Percentiles rank a stretch among this genome's conserved stretches.
Evolutionary conservation across 2,113 vertebrate species (phyloP).

Genomic region (Apus apus): DNA sequence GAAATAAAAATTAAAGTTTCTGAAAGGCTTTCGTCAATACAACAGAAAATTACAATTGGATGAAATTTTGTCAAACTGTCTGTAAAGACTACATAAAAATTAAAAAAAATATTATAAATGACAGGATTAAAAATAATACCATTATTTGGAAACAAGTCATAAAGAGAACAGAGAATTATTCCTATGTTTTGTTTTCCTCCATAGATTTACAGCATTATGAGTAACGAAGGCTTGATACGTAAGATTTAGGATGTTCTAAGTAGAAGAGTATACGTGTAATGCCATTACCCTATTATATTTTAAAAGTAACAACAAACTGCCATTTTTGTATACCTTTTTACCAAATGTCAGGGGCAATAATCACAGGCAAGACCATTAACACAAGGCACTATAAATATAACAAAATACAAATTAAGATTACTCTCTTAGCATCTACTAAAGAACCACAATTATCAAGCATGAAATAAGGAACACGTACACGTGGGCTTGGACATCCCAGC

Average conservation of each 20-base stretch:
- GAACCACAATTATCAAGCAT: not conserved
- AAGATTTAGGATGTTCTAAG: not conserved
- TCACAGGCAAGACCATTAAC: not conserved
- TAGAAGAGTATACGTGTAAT: not conserved
- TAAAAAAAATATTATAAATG: not conserved
- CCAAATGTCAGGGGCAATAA: not conserved
- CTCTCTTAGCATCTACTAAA: not conserved
- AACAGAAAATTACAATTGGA: fast-evolving
- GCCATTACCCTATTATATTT: not conserved
- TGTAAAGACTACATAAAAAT: not conserved
- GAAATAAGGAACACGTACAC: not conserved
- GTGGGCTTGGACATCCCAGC: not conserved
- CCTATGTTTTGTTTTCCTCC: not conserved
- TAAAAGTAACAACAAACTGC: not conserved
- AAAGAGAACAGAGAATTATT: not conserved
- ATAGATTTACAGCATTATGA: not conserved
- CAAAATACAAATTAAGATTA: not conserved
- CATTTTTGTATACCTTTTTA: not conserved
- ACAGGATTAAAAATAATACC: not conserved
- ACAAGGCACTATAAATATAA: not conserved
- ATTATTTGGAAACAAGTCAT: not conserved
- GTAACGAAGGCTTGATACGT: not conserved
- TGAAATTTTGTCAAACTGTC: not conserved
- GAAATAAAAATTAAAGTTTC: not conserved
- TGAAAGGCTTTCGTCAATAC: not conserved